Evolutionary conservation across 2,888 invertebrate genomes (phyloP), one percentile per base, ranked within the genome.

Genomic region (Hyposoter dolosus): DNA sequence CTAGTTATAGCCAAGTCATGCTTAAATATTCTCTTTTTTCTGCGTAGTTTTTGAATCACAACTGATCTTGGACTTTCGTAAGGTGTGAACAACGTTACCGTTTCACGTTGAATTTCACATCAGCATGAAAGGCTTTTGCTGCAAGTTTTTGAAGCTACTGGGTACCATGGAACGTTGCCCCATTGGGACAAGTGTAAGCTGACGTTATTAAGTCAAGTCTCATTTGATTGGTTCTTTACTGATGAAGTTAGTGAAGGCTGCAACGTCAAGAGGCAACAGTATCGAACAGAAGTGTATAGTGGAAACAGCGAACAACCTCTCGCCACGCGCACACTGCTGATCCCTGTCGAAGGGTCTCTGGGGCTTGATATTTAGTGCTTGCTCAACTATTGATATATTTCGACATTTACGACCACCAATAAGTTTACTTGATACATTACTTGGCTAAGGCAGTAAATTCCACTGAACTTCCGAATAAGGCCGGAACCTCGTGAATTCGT

Each of bases 361-460:
- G 68, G 81, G 83, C 72, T 82, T 86, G 89, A 90, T 92, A 91
- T 91, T 90, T 90, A 90, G 88, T 88, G 88, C 89, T 87, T 84
- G 85, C 84, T 84, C 88, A 86, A 89, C 91, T 91, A 93, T 92
- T 92, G 92, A 93, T 93, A 91, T 92, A 93, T 92, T 92, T 91
- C 90, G 92, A 92, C 92, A 85, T 93, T 93, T 93, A 93, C 93
- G 92, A 92, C 92, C 86, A 84, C 88, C 88, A 88, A 90, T 91
- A 92, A 93, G 91, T 93, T 93, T 88, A 86, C 89, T 87, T 91
- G 91, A 93, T 93, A 90, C 91, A 92, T 89, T 89, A 86, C 87
- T 60, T 71, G 89, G 90, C 91, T 92, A 90, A 86, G 90, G 89
- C 89, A 90, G 89, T 92, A 93, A 92, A 93, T 92, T 91, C 90